These are phyloP conservation scores for Diaphora mendica DNA, from an alignment of 2,888 invertebrate genomes.

Conservation along the genomic window DNA sequence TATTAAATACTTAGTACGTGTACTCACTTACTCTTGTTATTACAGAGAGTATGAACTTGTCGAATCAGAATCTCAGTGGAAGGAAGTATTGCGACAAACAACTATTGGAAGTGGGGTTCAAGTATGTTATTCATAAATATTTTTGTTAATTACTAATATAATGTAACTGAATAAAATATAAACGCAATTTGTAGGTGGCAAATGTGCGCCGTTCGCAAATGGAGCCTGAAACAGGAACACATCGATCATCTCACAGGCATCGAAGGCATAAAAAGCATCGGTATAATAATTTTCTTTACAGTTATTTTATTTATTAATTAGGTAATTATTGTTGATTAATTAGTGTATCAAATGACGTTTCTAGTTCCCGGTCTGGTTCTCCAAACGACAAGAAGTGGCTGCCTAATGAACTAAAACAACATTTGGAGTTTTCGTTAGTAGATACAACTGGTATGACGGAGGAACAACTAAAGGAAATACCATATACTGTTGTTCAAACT, in stretches of 20 bases:
- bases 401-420: slow-evolving; percentile 92
- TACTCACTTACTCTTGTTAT: slow-evolving; percentile 18
- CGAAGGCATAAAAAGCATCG: slow-evolving; percentile 87
- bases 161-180: slow-evolving; percentile 5
- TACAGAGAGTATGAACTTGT: slow-evolving; percentile 90
- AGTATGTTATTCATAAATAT: slow-evolving; percentile 57
- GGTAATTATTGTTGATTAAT: slow-evolving; percentile 11
- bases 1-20: background rate
- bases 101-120: slow-evolving; percentile 83
- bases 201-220: slow-evolving; percentile 88
- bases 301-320: background rate
- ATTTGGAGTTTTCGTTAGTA: slow-evolving; percentile 94
- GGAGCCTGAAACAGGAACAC: slow-evolving; percentile 82
- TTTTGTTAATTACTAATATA: background rate
- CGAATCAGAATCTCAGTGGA: slow-evolving; percentile 96
- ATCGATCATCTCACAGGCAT: slow-evolving; percentile 87
- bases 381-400: slow-evolving; percentile 91
- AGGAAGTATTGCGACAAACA: slow-evolving; percentile 93
- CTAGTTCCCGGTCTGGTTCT: slow-evolving; percentile 89
- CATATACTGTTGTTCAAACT: slow-evolving; percentile 95
- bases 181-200: slow-evolving; percentile 86
- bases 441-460: slow-evolving; percentile 96
- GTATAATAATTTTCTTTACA: slow-evolving; percentile 58
- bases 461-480: slow-evolving; percentile 94
- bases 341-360: slow-evolving; percentile 22